Percentiles rank a stretch among this genome's conserved stretches.
phyloP scores from a whole-genome alignment of 2,888 invertebrate species.

The Dascillus cervinus region DNA sequence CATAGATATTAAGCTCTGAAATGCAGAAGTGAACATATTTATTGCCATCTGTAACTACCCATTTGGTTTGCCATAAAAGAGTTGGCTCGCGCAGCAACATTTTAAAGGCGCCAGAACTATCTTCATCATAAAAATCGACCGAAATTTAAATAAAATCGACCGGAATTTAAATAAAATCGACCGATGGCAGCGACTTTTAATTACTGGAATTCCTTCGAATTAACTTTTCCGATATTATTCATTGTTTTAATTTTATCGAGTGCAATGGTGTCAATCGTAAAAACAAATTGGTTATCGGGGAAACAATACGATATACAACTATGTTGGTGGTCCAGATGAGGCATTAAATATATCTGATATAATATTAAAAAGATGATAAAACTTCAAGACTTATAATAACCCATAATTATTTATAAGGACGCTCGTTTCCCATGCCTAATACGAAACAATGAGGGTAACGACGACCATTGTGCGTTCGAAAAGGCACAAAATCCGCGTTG shows the following conservation, averaged over 20 bases:
- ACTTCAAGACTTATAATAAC: constrained; percentile 23
- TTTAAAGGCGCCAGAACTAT: constrained; percentile 32
- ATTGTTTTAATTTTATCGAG: too few relatives aligned
- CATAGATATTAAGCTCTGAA: constrained; percentile 15
- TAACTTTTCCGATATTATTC: constrained; percentile 11
- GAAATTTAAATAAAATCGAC: too few relatives aligned
- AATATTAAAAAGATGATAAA: constrained; percentile 31
- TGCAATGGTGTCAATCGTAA: too few relatives aligned
- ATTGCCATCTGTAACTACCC: constrained; percentile 25
- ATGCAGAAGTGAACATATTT: constrained; percentile 24
- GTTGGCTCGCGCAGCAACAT: constrained; percentile 26
- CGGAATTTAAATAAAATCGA: too few relatives aligned
- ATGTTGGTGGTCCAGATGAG: constrained; percentile 37
- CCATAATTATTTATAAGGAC: constrained; percentile 9
- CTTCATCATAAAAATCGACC: constrained; percentile 30
- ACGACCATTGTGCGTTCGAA: too few relatives aligned
- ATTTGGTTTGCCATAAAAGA: constrained; percentile 29
- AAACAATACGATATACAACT: constrained; percentile 20
- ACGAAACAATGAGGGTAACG: constrained; percentile 37
- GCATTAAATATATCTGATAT: constrained; percentile 37
- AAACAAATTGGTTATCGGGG: constrained; percentile 14
- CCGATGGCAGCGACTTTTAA: neutral
- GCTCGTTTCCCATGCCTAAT: constrained; percentile 35
- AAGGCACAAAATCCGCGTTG: too few relatives aligned
- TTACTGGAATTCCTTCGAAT: neutral